Evolutionary conservation across 2,888 invertebrate genomes (phyloP), one percentile per base, ranked within the genome.

Genomic region (Pseudanteris insignis): DNA sequence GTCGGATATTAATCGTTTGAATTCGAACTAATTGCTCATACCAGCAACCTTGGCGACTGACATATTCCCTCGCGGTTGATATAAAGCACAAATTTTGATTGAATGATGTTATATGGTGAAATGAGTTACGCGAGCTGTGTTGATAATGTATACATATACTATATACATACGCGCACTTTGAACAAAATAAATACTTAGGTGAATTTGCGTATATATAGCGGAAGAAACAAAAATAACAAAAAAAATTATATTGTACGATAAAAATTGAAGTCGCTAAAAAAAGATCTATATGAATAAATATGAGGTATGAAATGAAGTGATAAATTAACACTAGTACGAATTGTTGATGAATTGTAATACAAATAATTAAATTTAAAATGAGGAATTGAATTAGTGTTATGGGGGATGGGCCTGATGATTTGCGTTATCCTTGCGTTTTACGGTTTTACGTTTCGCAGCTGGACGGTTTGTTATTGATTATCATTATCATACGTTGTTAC

Each of bases 371-470:
- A 71, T 75, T 73, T 74, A 73, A 70, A 77, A 66, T 73, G 77
- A 76, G 79, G 79, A 79, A 79, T 79, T 79, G 79, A 79, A 75
- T 72, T 79, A 78, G 76, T 72, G 71, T 74, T 78, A 78, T 68
- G 70, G 68, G 73, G 72, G 65, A 69, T 70, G 73, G 67, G 68
- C 65, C 68, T 71, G 71, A 69, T 74, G 63, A 72, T 70, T 76
- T 70, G 7, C 21, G 7, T 21, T 21, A 5, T 21, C 21, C 21
- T 21, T 3, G 4, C 21, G 7, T 21, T 21, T 21, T 21, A 5
- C 7, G n/a, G n/a, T n/a, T n/a, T n/a, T n/a, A n/a, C n/a, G n/a
- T n/a, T n/a, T n/a, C n/a, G n/a, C n/a, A n/a, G n/a, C n/a, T n/a
- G n/a, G n/a, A n/a, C n/a, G n/a, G n/a, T n/a, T n/a, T n/a, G n/a